Base-by-base conservation (phyloP, 2,888 invertebrate genomes). In the Trichopoda pennipes region DNA sequence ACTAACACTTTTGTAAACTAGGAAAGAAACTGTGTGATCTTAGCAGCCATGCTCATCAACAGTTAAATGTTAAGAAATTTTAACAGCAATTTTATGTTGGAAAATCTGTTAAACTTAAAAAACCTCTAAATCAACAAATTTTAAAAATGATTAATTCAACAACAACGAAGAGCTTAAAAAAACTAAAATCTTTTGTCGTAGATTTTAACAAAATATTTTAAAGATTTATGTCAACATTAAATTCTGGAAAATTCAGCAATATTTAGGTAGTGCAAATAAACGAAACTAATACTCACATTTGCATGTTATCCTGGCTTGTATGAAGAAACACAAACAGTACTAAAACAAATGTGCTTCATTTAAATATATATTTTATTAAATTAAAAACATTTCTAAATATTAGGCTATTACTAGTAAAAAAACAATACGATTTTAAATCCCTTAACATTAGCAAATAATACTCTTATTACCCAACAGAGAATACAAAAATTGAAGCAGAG, bases 371-470 rank as follows among this genome's bases (percentile, higher is more conserved):
- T 42, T 42, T 42, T 42, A 16, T 42, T 42, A 42, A 42, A 42
- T 44, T 44, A 16, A 44, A 44, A 44, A 3, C 81, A 84, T 84
- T 84, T 85, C 44, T 12, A 49, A 79, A 73, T 56, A 68, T 55
- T 55, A 61, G 53, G 55, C 74, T 28, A 68, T 19, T 49, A 75
- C 58, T 19, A 17, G 44, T 16, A 53, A 66, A 64, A 55, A 68
- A 73, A 76, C 77, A 81, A 80, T 73, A 28, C 70, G 63, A 79
- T 4, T 44, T 23, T 63, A 69, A 80, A 78, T 82, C 64, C 58
- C 69, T 55, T 66, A 51, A 56, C 51, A 61, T 19, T 7, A 47
- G 28, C 53, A 75, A 80, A 80, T 66, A 60, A 76, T 76, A 81
- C 72, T 49, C 81, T 75, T 78, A 72, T 84, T 72, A 42, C 51